Evolutionary conservation across 2,113 vertebrate species (phyloP).

Genomic region (Oreochromis tanganicae): DNA sequence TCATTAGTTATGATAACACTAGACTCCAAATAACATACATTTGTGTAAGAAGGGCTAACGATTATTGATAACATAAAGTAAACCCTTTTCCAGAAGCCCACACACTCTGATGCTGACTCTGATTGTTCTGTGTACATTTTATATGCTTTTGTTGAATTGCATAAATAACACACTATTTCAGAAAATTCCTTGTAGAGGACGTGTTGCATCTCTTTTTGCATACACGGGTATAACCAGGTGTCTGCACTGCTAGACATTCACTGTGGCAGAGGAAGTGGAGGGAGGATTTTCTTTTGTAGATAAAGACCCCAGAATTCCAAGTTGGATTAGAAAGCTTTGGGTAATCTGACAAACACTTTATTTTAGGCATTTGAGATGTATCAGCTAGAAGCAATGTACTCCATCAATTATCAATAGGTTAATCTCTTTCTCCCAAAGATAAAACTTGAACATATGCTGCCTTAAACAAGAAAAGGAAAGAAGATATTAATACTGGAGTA

Average conservation of each 20-base stretch:
- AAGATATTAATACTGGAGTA: not conserved
- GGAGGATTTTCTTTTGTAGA: not conserved
- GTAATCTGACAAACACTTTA: not conserved
- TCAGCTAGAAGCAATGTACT: not conserved
- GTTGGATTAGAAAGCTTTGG: not conserved
- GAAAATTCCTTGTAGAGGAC: not conserved
- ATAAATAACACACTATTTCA: not conserved
- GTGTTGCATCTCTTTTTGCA: not conserved
- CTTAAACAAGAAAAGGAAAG: not conserved
- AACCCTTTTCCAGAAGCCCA: not conserved
- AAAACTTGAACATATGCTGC: not conserved
- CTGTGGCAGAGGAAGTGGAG: not conserved
- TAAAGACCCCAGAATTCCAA: not conserved
- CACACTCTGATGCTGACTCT: not conserved
- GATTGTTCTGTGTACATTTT: not conserved
- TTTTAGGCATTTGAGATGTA: not conserved
- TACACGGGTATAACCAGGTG: not conserved
- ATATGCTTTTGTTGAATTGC: not conserved
- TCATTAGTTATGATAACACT: not conserved
- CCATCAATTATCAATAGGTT: not conserved
- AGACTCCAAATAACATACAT: not conserved
- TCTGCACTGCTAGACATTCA: not conserved
- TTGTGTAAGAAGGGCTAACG: not conserved
- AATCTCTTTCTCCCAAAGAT: not conserved
- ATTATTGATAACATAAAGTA: not conserved